Evolutionary conservation across 1,140 invertebrate genomes (phyloP), one percentile per base, ranked within the genome.

Genomic region (Helicoverpa armigera): DNA sequence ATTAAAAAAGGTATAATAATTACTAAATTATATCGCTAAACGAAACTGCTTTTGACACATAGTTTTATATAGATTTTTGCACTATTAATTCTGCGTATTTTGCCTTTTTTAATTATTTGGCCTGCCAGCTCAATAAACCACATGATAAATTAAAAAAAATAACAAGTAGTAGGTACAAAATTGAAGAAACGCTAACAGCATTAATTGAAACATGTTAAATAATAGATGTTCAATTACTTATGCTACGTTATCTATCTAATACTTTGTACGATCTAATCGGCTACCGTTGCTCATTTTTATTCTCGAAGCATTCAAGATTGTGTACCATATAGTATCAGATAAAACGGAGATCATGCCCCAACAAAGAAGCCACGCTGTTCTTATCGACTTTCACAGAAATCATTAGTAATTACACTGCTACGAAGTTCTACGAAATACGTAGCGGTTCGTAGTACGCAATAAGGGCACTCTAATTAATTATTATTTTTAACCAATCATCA

Each of bases 361-460:
- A 43, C 31, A 48, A 4, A 43, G 18, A 18, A 16, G 31, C 2
- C 35, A 43, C 9, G 61, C 9, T 12, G 63, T 18, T 50, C 7
- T 50, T 35, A 67, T 48, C 43, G 16, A 67, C 43, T 67, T 50
- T 67, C 63, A 48, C 43, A 50, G 18, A 70, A 53, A 16, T 70
- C 50, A 23, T 12, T 23, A 70, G 31, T 53, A 70, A 70, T 70
- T 70, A 53, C n/a, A 5, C 12, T 29, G 50, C 67, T 53, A 54
- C 53, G 53, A 73, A 73, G 1, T 56, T 54, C 70, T 35, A 16
- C 5, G 70, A 73, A 73, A 16, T 56, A 16, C 51, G 29, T 73
- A 73, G 51, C 16, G 13, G 4, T 73, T 72, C 70, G 70, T 73
- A 73, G 70, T 23, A 54, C 29, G 51, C 14, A 58, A 53, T 70